These are phyloP conservation scores for Drosophila repleta DNA, from an alignment of 1,140 invertebrate species.

Conservation along the genomic window DNA sequence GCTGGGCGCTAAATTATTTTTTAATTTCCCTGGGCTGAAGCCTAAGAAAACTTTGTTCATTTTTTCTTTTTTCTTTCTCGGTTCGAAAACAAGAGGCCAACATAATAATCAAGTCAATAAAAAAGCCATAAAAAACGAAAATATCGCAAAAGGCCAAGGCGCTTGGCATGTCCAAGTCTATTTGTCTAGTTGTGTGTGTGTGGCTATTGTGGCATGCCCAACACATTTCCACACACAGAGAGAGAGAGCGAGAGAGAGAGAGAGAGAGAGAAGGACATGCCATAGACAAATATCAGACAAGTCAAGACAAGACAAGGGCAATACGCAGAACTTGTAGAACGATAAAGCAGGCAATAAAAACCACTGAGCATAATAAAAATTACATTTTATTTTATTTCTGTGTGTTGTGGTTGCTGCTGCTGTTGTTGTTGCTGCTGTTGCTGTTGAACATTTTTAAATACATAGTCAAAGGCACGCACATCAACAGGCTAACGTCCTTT, in stretches of 20 bases:
- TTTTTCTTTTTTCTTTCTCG: conserved; percentile 11
- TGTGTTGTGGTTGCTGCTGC: conserved; percentile 35
- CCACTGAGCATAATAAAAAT: conserved; percentile 81
- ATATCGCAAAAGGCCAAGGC: conserved; percentile 61
- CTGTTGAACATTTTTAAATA: conserved; percentile 72
- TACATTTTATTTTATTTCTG: conserved; percentile 81
- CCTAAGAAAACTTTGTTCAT: conserved; percentile 63
- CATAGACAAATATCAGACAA: conserved; percentile 81
- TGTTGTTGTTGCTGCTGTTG: conserved; percentile 3
- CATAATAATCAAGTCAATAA: conserved; percentile 83
- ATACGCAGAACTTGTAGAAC: conserved; percentile 70
- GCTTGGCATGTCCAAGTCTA: conserved; percentile 56
- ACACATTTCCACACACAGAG: conserved; percentile 2
- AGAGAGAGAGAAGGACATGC: conserved; percentile 51
- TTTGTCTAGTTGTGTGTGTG: conserved; percentile 45
- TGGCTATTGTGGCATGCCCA: conserved; percentile 42
- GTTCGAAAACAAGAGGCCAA: conserved; percentile 70
- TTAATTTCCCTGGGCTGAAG: conserved; percentile 62
- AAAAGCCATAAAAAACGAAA: conserved; percentile 79
- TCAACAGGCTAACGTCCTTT: conserved; percentile 53
- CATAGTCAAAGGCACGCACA: conserved; percentile 71
- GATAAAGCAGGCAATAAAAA: conserved; percentile 82
- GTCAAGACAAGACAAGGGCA: conserved; percentile 50
- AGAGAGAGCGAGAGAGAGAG: not conserved
- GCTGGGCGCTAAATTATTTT: conserved; percentile 72